phyloP scores from a whole-genome alignment of 1,140 invertebrate species.

The Asbolus verrucosus region DNA sequence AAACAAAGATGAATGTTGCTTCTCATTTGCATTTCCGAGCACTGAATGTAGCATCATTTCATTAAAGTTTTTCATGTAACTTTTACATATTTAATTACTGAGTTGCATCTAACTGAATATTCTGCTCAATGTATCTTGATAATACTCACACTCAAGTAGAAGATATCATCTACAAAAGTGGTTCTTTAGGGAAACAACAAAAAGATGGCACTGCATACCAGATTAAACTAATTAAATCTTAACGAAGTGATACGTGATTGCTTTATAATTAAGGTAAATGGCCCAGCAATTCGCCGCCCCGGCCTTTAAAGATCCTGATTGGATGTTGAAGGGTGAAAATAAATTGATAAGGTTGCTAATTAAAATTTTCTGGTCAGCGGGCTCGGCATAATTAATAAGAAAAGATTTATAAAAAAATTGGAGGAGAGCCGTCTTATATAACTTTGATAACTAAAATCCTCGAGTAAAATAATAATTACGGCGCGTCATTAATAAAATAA shows the following conservation, averaged over 20 bases:
- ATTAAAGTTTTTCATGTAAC: too few relatives aligned
- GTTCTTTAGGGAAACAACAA: conserved; percentile 1
- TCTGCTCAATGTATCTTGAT: too few relatives aligned
- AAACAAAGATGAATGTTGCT: too few relatives aligned
- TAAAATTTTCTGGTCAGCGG: conserved; percentile 35
- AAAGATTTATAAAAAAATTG: neutral
- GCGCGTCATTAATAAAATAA: conserved; percentile 17
- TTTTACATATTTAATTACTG: too few relatives aligned
- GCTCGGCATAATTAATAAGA: conserved; percentile 15
- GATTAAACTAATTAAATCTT: conserved; percentile 9
- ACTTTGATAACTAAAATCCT: neutral
- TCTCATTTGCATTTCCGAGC: too few relatives aligned
- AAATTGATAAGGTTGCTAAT: conserved; percentile 16
- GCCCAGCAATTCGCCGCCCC: neutral
- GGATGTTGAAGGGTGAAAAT: conserved; percentile 7
- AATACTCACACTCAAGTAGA: too few relatives aligned
- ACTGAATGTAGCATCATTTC: too few relatives aligned
- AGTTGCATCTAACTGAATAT: too few relatives aligned
- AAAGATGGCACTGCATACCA: neutral
- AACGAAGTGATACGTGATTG: conserved; percentile 34
- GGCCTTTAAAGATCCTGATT: conserved; percentile 4
- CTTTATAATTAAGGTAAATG: conserved; percentile 31
- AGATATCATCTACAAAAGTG: neutral
- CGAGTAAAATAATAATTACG: conserved; percentile 11
- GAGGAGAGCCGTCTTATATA: neutral